These are phyloP conservation scores for Drosophila aff. DNA, from an alignment of 1,140 invertebrate species.

Conservation along the genomic window DNA sequence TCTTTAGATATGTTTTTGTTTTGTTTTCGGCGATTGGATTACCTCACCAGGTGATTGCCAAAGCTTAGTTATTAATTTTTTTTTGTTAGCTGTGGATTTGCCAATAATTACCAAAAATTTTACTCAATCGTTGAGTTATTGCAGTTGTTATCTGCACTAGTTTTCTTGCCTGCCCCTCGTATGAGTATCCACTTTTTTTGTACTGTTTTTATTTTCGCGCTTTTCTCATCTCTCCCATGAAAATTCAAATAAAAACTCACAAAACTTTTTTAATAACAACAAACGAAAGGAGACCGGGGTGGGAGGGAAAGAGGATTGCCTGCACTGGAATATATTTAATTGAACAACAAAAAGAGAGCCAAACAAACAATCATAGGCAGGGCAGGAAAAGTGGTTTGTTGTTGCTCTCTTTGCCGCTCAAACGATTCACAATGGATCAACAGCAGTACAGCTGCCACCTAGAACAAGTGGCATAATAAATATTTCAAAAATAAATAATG, in stretches of 20 bases:
- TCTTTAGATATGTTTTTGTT: constrained; percentile 37
- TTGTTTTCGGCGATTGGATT: constrained; percentile 26
- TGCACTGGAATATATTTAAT: constrained; percentile 60
- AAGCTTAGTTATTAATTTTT: constrained; percentile 47
- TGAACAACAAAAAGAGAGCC: constrained; percentile 71
- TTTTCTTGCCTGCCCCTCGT: constrained; percentile 6
- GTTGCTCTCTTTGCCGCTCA: constrained; percentile 58
- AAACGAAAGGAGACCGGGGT: not conserved
- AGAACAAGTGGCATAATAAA: constrained; percentile 47
- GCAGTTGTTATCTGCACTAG: constrained; percentile 24
- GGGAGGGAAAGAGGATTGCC: not conserved
- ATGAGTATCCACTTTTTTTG: constrained; percentile 4
- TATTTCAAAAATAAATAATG: constrained; percentile 31
- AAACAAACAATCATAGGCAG: constrained; percentile 53
- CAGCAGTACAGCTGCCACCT: constrained; percentile 34
- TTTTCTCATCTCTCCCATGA: constrained; percentile 15
- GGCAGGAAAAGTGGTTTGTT: constrained; percentile 46
- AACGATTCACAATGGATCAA: constrained; percentile 69
- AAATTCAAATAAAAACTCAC: constrained; percentile 55
- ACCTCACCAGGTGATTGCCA: constrained; percentile 42
- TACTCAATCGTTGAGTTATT: constrained; percentile 47
- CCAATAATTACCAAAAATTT: constrained; percentile 42
- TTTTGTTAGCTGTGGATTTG: constrained; percentile 10
- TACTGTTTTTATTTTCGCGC: constrained; percentile 20
- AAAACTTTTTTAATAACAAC: constrained; percentile 62